A percentile compares a stretch with the other conserved stretches of the same genome.
phyloP scores from a whole-genome alignment of 2,797 vertebrate genomes.

The Coreius guichenoti region DNA sequence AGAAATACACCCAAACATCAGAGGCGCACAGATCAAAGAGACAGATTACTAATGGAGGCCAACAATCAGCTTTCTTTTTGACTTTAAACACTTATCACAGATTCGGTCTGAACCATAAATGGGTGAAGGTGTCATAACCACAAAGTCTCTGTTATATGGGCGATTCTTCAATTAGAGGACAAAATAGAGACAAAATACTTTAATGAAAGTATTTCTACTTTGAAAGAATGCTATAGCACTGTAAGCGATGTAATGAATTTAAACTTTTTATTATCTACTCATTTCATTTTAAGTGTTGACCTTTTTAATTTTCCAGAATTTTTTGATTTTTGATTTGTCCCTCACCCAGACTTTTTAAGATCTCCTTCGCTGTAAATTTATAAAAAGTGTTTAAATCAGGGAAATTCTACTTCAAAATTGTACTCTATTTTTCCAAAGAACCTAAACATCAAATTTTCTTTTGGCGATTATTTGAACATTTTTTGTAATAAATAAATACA shows the following conservation, averaged over 20 bases:
- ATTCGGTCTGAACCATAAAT: conserved; percentile 26
- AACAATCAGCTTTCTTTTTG: conserved; percentile 41
- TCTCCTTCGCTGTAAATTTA: background rate
- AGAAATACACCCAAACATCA: conserved; percentile 50
- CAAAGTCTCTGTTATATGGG: conserved; percentile 13
- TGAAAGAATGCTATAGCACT: background rate
- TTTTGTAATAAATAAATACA: background rate
- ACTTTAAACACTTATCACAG: conserved; percentile 27
- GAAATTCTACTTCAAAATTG: background rate
- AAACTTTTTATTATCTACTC: background rate
- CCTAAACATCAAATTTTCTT: background rate
- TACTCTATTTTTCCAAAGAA: background rate
- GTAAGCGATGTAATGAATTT: background rate
- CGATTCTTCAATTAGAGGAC: conserved; percentile 9
- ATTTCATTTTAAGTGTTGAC: background rate
- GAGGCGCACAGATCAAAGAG: conserved; percentile 31
- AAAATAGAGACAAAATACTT: background rate
- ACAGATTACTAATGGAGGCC: conserved; percentile 37
- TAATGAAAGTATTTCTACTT: background rate
- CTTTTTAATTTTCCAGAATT: background rate
- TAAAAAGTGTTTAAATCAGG: background rate
- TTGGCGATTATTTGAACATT: background rate
- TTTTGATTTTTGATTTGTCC: background rate
- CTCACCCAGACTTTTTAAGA: background rate
- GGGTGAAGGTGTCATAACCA: conserved; percentile 37